A percentile compares a stretch with the other conserved stretches of the same genome.
phyloP scores from a whole-genome alignment of 2,888 invertebrate species.

The Caenorhabditis macrosperma region DNA sequence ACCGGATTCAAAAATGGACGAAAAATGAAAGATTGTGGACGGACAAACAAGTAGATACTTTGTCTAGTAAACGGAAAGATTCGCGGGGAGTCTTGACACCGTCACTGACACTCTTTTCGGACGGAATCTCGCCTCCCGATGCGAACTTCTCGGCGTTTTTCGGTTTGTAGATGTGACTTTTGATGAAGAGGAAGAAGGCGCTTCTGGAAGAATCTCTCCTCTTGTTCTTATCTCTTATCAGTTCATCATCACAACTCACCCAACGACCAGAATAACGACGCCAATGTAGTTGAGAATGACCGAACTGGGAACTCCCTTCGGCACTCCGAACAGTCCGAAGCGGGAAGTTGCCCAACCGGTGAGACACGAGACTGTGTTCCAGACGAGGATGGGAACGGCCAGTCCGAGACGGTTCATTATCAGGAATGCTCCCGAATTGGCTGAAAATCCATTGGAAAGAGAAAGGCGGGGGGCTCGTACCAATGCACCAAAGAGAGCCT shows the following conservation, averaged over 20 bases:
- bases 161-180: constrained; percentile 55
- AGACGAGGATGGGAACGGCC: constrained; percentile 81
- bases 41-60: no score
- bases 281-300: constrained; percentile 66
- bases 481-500: constrained; percentile 82
- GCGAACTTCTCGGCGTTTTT: constrained; percentile 17
- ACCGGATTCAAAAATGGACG: no score
- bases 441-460: constrained; percentile 71
- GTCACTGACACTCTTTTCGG: constrained; percentile 36
- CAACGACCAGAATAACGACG: constrained; percentile 62
- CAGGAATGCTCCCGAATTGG: constrained; percentile 81
- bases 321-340: constrained; percentile 70
- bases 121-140: constrained; percentile 25
- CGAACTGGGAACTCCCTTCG: constrained; percentile 59
- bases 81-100: no score
- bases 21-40: no score
- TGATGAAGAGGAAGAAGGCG: constrained; percentile 67
- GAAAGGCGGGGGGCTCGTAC: constrained; percentile 69
- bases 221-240: background rate
- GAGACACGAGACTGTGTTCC: constrained; percentile 81
- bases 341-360: constrained; percentile 81
- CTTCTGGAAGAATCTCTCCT: constrained; percentile 55
- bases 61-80: no score
- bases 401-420: constrained; percentile 82
- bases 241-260: constrained; percentile 46